Evolutionary conservation across 2,113 vertebrate genomes (phyloP).

Genomic region (Calonectris borealis): DNA sequence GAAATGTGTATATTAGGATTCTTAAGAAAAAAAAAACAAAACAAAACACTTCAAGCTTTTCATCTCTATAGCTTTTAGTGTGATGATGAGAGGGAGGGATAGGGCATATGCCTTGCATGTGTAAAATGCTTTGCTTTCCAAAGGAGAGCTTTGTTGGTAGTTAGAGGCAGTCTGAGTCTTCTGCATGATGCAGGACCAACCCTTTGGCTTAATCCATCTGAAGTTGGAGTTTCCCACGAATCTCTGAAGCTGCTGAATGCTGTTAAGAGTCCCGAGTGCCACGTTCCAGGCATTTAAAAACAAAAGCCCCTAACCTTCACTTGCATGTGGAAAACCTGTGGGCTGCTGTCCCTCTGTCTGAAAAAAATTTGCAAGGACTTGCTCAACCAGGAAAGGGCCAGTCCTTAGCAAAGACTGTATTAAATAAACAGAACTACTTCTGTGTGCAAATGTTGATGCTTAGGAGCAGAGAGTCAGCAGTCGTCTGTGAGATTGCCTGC

Average conservation of each 20-base stretch:
- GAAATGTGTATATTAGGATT: neutral
- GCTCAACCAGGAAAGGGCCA: neutral
- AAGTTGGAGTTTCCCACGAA: neutral
- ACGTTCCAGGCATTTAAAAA: neutral
- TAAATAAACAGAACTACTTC: neutral
- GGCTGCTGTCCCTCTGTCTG: neutral
- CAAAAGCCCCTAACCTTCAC: neutral
- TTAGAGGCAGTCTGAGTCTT: neutral
- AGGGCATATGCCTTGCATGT: neutral
- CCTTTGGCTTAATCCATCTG: neutral
- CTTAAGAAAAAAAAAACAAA: neutral
- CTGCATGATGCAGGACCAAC: neutral
- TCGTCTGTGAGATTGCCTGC: neutral
- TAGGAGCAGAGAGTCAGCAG: neutral
- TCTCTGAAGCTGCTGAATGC: neutral
- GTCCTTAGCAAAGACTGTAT: neutral
- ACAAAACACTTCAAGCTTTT: conserved; percentile 9
- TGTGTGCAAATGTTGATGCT: accelerated
- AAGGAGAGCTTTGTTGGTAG: neutral
- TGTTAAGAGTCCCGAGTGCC: neutral
- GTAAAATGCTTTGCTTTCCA: neutral
- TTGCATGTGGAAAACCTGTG: neutral
- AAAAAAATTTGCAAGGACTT: neutral
- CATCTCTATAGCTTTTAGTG: neutral
- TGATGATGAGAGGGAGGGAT: neutral